phyloP scores from a whole-genome alignment of 2,888 invertebrate genomes.

The Eupithecia centaureata region DNA sequence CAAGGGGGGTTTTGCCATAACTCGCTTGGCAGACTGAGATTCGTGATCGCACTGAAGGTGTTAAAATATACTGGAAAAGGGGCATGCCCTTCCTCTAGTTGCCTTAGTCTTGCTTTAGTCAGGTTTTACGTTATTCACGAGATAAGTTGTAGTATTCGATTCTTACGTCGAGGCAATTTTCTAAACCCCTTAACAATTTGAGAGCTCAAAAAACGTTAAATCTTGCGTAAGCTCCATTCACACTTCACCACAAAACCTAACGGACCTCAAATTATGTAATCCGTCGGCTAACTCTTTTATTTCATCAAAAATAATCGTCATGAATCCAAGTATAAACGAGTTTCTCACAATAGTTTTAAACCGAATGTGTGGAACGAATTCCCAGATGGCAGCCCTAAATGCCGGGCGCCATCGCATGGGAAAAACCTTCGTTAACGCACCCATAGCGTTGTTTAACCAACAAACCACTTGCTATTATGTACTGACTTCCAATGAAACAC shows the following conservation, averaged over 20 bases:
- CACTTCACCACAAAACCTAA: slow-evolving; percentile 36
- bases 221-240: slow-evolving; percentile 7
- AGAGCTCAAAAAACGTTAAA: background rate
- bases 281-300: slow-evolving; percentile 13
- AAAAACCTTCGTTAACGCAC: slow-evolving; percentile 36
- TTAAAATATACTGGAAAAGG: background rate
- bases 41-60: background rate
- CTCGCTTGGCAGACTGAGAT: background rate
- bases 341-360: slow-evolving; percentile 20
- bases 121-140: background rate
- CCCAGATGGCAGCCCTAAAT: slow-evolving; percentile 35
- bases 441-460: slow-evolving; percentile 24
- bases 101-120: background rate
- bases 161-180: background rate
- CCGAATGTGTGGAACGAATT: slow-evolving; percentile 30
- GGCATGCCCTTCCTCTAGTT: background rate
- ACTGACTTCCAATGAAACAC: slow-evolving; percentile 12
- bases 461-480: slow-evolving; percentile 15
- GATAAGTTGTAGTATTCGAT: background rate
- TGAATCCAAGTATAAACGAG: slow-evolving; percentile 15
- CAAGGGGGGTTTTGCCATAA: background rate
- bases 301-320: slow-evolving; percentile 17
- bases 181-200: background rate
- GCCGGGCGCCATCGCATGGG: slow-evolving; percentile 37
- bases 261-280: slow-evolving; percentile 12